phyloP scores from a whole-genome alignment of 2,888 invertebrate species.

The Netelia virgata region DNA sequence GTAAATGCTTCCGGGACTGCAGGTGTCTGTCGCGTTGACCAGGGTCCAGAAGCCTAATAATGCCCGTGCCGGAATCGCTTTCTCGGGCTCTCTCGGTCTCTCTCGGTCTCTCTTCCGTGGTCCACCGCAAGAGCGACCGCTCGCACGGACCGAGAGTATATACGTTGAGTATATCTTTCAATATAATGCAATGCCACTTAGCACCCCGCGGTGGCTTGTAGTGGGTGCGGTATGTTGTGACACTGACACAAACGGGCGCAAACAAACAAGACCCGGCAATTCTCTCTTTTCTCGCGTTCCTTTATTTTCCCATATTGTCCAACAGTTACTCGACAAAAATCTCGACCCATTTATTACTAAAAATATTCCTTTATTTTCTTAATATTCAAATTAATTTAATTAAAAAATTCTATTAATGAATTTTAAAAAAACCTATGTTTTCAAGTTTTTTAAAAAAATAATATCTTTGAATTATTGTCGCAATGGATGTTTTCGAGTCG shows the following conservation, averaged over 20 bases:
- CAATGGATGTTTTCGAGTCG: no score
- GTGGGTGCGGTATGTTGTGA: slow-evolving; percentile 81
- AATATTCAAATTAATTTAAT: no score
- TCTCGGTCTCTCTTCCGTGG: slow-evolving; percentile 22
- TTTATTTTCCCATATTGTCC: neutral
- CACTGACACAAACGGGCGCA: slow-evolving; percentile 77
- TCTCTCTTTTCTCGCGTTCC: slow-evolving; percentile 70
- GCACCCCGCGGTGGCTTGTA: slow-evolving; percentile 79
- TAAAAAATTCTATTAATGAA: neutral
- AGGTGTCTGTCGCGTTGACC: slow-evolving; percentile 61
- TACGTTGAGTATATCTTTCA: slow-evolving; percentile 9
- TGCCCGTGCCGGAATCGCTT: neutral
- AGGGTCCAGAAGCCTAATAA: slow-evolving; percentile 43
- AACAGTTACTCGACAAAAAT: no score
- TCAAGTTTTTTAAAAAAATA: neutral
- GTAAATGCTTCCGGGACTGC: slow-evolving; percentile 57
- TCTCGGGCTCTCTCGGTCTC: neutral
- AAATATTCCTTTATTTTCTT: no score
- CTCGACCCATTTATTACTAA: no score
- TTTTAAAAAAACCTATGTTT: neutral
- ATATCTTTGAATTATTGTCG: neutral
- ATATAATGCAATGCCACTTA: slow-evolving; percentile 77
- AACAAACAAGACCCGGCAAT: slow-evolving; percentile 77
- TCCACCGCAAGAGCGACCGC: slow-evolving; percentile 46
- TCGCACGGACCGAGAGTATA: neutral